Evolutionary conservation across 2,113 vertebrate genomes (phyloP).

Genomic region (Macquaria australasica): DNA sequence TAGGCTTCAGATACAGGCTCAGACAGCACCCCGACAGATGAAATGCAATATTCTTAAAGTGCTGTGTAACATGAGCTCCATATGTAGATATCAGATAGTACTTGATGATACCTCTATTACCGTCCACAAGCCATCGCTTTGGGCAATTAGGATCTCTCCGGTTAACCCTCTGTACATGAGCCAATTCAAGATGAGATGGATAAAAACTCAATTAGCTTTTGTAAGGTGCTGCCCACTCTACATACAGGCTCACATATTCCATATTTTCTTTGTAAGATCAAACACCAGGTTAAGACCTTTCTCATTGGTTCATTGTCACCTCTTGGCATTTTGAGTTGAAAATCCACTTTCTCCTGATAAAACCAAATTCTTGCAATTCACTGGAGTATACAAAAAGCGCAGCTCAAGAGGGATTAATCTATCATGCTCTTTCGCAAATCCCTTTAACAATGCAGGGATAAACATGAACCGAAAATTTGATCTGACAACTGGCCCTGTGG

Average conservation of each 20-base stretch:
- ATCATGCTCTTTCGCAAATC: slow-evolving; percentile 61
- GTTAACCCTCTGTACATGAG: slow-evolving; percentile 72
- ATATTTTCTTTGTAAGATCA: slow-evolving; percentile 22
- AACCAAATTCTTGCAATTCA: slow-evolving; percentile 70
- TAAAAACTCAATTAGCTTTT: slow-evolving; percentile 75
- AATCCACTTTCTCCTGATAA: slow-evolving; percentile 45
- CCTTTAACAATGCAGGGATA: slow-evolving; percentile 60
- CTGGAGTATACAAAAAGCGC: slow-evolving; percentile 42
- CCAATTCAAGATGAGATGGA: slow-evolving; percentile 68
- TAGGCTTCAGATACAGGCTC: slow-evolving; percentile 58
- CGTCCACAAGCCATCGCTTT: slow-evolving; percentile 73
- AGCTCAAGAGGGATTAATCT: slow-evolving; percentile 69
- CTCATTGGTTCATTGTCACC: not conserved
- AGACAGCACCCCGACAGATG: slow-evolving; percentile 71
- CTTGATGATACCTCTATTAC: slow-evolving; percentile 76
- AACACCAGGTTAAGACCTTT: slow-evolving; percentile 27
- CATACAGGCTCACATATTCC: slow-evolving; percentile 28
- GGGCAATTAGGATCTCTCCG: slow-evolving; percentile 78
- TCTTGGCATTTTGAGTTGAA: slow-evolving; percentile 18
- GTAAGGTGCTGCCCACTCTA: slow-evolving; percentile 32
- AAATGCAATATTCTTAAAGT: slow-evolving; percentile 82
- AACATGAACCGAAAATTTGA: slow-evolving; percentile 54
- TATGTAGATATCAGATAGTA: slow-evolving; percentile 81
- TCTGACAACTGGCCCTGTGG: slow-evolving; percentile 49
- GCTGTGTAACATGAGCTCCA: slow-evolving; percentile 80